These are phyloP conservation scores for Meta bourneti DNA, from an alignment of 2,888 invertebrate genomes.

Conservation along the genomic window DNA sequence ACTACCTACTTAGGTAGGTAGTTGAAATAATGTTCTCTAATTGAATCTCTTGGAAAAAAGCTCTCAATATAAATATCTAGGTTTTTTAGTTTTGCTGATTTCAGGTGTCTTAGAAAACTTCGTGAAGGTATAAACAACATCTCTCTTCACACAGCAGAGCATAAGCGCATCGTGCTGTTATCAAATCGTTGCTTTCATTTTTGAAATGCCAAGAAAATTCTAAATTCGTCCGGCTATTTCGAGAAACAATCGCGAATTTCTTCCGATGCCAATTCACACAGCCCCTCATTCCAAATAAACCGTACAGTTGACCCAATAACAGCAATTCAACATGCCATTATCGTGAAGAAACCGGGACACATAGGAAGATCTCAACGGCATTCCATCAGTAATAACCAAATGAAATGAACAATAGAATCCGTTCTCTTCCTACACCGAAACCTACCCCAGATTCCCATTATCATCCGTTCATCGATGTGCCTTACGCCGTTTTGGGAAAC, in stretches of 20 bases:
- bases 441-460: constrained; percentile 16
- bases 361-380: not conserved
- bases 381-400: constrained; percentile 3
- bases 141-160: not conserved
- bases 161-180: not conserved
- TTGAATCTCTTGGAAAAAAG: too few species aligned
- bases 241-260: not conserved
- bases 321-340: not conserved
- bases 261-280: not conserved
- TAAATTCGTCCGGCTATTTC: not conserved
- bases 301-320: not conserved
- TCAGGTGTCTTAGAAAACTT: too few species aligned
- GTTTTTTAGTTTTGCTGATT: too few species aligned
- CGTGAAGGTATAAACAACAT: not conserved
- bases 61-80: too few species aligned
- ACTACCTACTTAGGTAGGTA: too few species aligned
- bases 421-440: constrained; percentile 16
- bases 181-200: not conserved
- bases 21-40: too few species aligned
- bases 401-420: constrained; percentile 30
- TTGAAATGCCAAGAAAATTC: not conserved
- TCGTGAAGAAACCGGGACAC: not conserved
- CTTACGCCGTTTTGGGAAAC: not conserved
- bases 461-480: constrained; percentile 1
- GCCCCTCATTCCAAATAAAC: not conserved